Conservation (phyloP, 2,888 invertebrate genomes). For the Chaetoderma sp. region DNA sequence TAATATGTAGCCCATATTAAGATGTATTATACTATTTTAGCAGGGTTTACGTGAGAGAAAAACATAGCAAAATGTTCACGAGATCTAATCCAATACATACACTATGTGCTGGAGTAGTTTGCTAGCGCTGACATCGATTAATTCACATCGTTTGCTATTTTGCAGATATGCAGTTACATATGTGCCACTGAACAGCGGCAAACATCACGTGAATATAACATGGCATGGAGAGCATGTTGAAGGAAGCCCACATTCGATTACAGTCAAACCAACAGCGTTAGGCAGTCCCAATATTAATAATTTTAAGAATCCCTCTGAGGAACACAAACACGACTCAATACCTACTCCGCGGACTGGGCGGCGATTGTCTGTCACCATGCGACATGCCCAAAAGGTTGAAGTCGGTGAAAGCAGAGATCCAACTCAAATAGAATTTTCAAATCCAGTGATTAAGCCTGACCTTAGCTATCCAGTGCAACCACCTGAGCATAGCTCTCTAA, state of each 20-base stretch:
- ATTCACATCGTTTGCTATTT: too few species aligned
- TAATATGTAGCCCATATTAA: too few species aligned
- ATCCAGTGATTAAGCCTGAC: background rate
- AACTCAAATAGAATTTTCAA: background rate
- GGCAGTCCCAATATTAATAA: too few species aligned
- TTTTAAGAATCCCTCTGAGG: background rate
- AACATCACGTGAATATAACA: slow-evolving; percentile 49
- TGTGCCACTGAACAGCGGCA: slow-evolving; percentile 53
- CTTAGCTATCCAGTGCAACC: background rate
- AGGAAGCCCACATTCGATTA: slow-evolving; percentile 57
- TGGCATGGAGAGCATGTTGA: slow-evolving; percentile 52
- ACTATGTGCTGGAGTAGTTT: too few species aligned
- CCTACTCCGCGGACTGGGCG: background rate
- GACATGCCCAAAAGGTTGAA: too few species aligned
- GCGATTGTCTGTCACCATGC: too few species aligned
- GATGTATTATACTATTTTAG: too few species aligned
- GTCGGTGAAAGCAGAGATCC: background rate
- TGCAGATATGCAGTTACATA: slow-evolving; percentile 55
- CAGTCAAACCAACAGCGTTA: slow-evolving; percentile 36
- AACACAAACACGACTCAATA: background rate
- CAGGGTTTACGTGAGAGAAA: too few species aligned
- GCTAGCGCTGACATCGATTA: too few species aligned
- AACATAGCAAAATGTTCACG: too few species aligned
- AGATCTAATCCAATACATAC: too few species aligned
- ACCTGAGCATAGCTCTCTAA: slow-evolving; percentile 6